Conservation (phyloP, 2,797 vertebrate genomes). For the Apodemus agrarius region DNA sequence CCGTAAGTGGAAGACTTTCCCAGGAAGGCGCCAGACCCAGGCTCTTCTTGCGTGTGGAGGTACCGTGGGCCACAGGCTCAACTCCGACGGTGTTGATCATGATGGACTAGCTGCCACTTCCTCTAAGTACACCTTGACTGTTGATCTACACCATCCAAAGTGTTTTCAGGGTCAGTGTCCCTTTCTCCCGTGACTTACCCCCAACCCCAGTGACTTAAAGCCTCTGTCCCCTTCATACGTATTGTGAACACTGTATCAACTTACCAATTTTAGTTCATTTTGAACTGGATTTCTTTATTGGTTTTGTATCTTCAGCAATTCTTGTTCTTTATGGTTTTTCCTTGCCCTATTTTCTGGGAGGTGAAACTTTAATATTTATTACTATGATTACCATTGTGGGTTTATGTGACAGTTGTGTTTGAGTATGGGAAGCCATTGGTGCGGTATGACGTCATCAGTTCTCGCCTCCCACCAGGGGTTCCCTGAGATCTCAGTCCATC, state of each 20-base stretch:
- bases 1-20: background rate
- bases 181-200: background rate
- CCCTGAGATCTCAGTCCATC: background rate
- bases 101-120: too few species aligned
- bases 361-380: background rate
- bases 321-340: background rate
- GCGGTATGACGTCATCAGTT: background rate
- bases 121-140: too few species aligned
- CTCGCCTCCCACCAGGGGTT: background rate
- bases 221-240: background rate
- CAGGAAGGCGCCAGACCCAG: background rate
- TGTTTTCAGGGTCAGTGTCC: background rate
- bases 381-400: background rate
- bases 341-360: background rate
- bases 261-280: background rate
- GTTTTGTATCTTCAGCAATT: background rate
- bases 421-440: background rate
- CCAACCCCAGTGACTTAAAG: accelerated
- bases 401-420: background rate
- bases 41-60: background rate
- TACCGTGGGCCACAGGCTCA: background rate
- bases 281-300: background rate
- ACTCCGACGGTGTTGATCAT: background rate
- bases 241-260: background rate
- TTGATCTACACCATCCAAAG: background rate